Base-by-base conservation (phyloP, 2,888 invertebrate genomes). In the Allophyes oxyacanthae region DNA sequence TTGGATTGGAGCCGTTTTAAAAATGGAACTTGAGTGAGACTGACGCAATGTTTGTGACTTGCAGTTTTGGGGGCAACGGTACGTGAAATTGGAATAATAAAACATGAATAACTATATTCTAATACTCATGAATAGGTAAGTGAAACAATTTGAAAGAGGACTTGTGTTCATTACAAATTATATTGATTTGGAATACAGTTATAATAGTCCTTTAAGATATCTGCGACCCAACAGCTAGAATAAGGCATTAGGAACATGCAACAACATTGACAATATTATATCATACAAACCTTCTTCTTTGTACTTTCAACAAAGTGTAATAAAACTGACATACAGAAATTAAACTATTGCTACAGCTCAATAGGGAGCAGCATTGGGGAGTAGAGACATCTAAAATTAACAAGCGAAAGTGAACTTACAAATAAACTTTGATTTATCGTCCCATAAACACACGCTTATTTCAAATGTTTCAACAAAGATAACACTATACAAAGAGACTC, bases 361-460 rank as follows among this genome's bases (percentile, higher is more conserved):
- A 60, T 32, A 43, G 38, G 28, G 15, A n/a, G n/a, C n/a, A n/a
- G n/a, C n/a, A n/a, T n/a, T n/a, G n/a, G n/a, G n/a, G n/a, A n/a
- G n/a, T n/a, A n/a, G n/a, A n/a, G n/a, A 14, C 34, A 28, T 37
- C 9, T 25, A 51, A 53, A 44, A 34, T 25, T 7, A 32, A 50
- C 32, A 25, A 9, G 42, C 42, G 55, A 69, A 64, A 69, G 59
- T 59, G 33, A 52, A 46, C 9, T 10, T 45, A 49, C 34, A 53
- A 28, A 58, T 41, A 56, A 40, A 48, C n/a, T 44, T 46, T 42
- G 38, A 57, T 71, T 44, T 66, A 56, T 30, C 1, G 26, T 3
- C 40, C 26, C 45, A 61, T 64, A 63, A 75, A 65, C 13, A 37
- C 46, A 56, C 32, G 11, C 38, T 40, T 59, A 25, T 52, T 55